These are phyloP conservation scores for Choristoneura fumiferana DNA, from an alignment of 1,140 invertebrate species.

Conservation along the genomic window DNA sequence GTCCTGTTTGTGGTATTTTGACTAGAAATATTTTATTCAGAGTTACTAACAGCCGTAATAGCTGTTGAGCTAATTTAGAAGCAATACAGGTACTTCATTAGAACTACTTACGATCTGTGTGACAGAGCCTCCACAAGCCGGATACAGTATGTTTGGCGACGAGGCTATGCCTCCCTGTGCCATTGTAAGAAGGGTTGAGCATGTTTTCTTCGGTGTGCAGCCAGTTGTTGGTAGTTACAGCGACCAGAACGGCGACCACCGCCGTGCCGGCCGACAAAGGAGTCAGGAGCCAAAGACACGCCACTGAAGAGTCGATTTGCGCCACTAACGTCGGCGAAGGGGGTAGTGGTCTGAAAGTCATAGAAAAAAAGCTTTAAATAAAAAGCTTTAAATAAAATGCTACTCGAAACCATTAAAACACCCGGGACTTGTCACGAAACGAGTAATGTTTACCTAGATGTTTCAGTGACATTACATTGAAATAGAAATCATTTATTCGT, in stretches of 20 bases:
- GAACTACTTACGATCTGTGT: conserved; percentile 83
- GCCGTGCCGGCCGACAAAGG: conserved; percentile 82
- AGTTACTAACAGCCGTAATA: too few species aligned
- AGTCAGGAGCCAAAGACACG: conserved; percentile 82
- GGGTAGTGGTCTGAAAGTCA: conserved; percentile 59
- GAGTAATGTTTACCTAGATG: too few species aligned
- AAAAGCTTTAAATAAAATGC: too few species aligned
- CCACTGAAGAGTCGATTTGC: conserved; percentile 78
- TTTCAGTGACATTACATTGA: too few species aligned
- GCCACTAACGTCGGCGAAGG: conserved; percentile 68
- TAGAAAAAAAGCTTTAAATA: conserved; percentile 8
- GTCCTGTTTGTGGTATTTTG: too few species aligned
- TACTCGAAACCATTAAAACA: too few species aligned
- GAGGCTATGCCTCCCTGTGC: conserved; percentile 81
- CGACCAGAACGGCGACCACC: conserved; percentile 81
- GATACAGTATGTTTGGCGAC: conserved; percentile 84
- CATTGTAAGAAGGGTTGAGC: conserved; percentile 82
- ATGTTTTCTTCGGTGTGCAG: conserved; percentile 85
- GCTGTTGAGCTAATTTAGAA: too few species aligned
- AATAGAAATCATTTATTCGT: too few species aligned
- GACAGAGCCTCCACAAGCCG: conserved; percentile 85
- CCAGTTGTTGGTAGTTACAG: conserved; percentile 85
- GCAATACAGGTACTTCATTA: too few species aligned
- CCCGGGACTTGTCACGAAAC: too few species aligned
- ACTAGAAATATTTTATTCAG: too few species aligned